phyloP scores from a whole-genome alignment of 2,888 invertebrate genomes.

The Cosmia trapezina region DNA sequence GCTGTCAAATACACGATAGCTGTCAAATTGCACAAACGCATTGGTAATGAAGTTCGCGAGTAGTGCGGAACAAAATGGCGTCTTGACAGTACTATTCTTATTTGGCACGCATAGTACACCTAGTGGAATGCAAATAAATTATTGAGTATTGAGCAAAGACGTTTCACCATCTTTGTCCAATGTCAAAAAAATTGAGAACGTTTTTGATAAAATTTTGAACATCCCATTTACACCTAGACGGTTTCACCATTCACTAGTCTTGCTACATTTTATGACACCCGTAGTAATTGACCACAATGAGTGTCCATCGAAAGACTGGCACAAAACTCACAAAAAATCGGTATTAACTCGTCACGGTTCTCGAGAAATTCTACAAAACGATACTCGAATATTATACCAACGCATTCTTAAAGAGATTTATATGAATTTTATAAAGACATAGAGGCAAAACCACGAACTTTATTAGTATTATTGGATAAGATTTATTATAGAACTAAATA shows the following conservation, averaged over 20 bases:
- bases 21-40: no score
- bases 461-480: constrained; percentile 61
- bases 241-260: constrained; percentile 73
- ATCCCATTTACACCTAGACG: constrained; percentile 66
- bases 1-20: no score
- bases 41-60: no score
- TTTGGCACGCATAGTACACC: no score
- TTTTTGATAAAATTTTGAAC: constrained; percentile 45
- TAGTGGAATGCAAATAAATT: no score
- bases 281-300: constrained; percentile 84
- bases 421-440: constrained; percentile 84
- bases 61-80: no score
- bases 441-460: constrained; percentile 68
- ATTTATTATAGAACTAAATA: constrained; percentile 64
- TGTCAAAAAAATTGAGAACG: no score
- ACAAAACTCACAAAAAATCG: constrained; percentile 69
- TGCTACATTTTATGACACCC: constrained; percentile 81
- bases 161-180: no score
- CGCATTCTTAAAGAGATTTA: constrained; percentile 76
- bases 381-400: constrained; percentile 68
- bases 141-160: no score
- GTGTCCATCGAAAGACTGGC: constrained; percentile 72
- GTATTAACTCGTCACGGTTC: constrained; percentile 82
- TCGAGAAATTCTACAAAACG: constrained; percentile 73
- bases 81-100: no score